Percentiles rank a stretch among this genome's conserved stretches.
Conservation (phyloP, 37 sponge, comb jelly and placozoan genomes). For the Axinella damicornis region DNA sequence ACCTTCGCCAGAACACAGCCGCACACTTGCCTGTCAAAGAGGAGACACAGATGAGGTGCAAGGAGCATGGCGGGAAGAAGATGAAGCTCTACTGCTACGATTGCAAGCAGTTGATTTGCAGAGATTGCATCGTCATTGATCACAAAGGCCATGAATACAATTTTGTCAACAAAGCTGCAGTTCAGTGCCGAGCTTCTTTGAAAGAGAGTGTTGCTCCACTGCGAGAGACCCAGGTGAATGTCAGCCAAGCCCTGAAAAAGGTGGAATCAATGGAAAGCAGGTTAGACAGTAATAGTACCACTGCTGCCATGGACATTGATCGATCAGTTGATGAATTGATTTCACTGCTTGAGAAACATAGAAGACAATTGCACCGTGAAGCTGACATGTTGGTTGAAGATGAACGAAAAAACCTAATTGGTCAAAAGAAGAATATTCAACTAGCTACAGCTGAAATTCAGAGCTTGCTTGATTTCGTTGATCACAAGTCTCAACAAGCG, state of each 20-base stretch:
- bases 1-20: constrained; percentile 1
- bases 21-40: not conserved
- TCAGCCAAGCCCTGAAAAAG: not conserved
- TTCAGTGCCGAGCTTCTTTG: constrained; percentile 7
- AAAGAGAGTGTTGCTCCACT: not conserved
- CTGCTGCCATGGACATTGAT: constrained; percentile 4
- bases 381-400: not conserved
- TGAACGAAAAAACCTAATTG: not conserved
- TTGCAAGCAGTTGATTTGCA: constrained; percentile 42
- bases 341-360: constrained; percentile 2
- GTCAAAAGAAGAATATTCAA: not conserved
- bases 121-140: constrained; percentile 38
- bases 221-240: not conserved
- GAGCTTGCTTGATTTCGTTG: constrained; percentile 11
- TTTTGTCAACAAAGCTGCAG: constrained; percentile 33
- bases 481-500: not conserved
- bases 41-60: not conserved
- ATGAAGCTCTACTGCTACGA: constrained; percentile 34
- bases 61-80: constrained; percentile 21
- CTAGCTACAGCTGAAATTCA: not conserved
- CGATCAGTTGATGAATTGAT: constrained; percentile 20
- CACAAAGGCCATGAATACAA: constrained; percentile 38
- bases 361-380: constrained; percentile 10
- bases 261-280: not conserved
- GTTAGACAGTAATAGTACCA: not conserved